Evolutionary conservation across 2,888 invertebrate species (phyloP), one percentile per base, ranked within the genome.

Genomic region (Eupithecia centaureata): DNA sequence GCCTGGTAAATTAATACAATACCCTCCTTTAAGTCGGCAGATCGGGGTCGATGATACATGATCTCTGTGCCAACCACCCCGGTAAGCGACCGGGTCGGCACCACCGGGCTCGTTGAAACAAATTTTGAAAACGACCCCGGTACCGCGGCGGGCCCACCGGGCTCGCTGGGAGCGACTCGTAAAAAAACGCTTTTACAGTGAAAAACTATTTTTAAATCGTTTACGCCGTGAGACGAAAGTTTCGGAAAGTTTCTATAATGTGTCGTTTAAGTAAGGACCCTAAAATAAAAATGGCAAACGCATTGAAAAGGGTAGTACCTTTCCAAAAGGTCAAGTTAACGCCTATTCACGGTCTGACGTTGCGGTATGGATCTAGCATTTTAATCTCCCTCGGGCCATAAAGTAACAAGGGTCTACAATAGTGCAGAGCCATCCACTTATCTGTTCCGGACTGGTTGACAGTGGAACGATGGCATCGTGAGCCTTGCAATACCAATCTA

Each of bases 291-390:
- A 56, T 28, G 54, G 30, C 28, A 8, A 15, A 27, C 27, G 52
- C 15, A 52, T 27, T 27, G 18, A 27, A 30, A 56, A 56, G n/a
- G 54, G 30, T n/a, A 56, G 30, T n/a, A 56, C 54, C 10, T 22
- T 47, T 47, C 12, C 32, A 57, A 57, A 57, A 32, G 32, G 57
- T 47, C 47, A 47, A 47, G 22, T 32, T 30, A 57, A 57, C 30
- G 57, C 58, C 22, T 51, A 64, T 51, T 57, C 42, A 70, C 59
- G 51, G 42, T 61, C 58, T 70, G 65, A 65, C 70, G 38, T 38
- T 35, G 70, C 68, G 42, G 70, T 65, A 68, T 71, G 70, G 70
- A 71, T 52, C 61, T 35, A 68, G 71, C 71, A 71, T 73, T 74
- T 73, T 68, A 68, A 74, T 69, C 63, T 63, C 65, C 54, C 66